phyloP scores from a whole-genome alignment of 30 jellyfish, hydroid and myxozoan species.

The Calvadosia cruxmelitensis region DNA sequence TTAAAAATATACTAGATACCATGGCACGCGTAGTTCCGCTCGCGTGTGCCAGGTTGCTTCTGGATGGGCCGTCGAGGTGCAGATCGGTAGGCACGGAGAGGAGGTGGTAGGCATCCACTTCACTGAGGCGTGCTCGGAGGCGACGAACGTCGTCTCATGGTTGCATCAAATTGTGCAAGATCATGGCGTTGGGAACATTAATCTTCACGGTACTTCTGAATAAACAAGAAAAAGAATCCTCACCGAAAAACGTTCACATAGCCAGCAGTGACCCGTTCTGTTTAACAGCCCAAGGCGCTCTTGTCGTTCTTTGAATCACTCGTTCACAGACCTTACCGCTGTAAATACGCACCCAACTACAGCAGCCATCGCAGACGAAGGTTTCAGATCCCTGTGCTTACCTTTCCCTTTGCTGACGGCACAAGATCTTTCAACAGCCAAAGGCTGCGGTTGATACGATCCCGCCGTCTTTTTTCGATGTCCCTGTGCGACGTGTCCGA shows the following conservation, averaged over 20 bases:
- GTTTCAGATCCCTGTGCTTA: neutral
- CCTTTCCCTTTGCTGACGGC: constrained; percentile 52
- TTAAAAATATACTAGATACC: neutral
- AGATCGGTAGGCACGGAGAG: neutral
- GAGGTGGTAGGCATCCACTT: constrained; percentile 1
- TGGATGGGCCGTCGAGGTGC: neutral
- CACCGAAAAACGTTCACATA: too few species aligned
- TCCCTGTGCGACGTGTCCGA: constrained; percentile 38
- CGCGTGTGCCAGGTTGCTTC: neutral
- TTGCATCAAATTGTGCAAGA: too few species aligned
- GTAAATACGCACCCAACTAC: neutral
- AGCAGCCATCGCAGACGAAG: neutral
- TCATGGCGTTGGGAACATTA: neutral
- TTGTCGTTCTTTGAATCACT: too few species aligned
- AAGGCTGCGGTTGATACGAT: constrained; percentile 33
- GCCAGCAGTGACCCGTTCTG: too few species aligned
- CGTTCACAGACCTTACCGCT: neutral
- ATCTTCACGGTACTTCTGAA: neutral
- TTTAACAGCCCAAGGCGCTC: too few species aligned
- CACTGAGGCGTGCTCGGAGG: neutral
- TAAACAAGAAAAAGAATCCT: neutral
- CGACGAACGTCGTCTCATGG: neutral
- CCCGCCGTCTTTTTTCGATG: constrained; percentile 51
- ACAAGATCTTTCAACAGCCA: constrained; percentile 47
- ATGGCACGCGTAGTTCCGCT: neutral